Conservation (phyloP, 2,888 invertebrate genomes). For the Hecatera dysodea region DNA sequence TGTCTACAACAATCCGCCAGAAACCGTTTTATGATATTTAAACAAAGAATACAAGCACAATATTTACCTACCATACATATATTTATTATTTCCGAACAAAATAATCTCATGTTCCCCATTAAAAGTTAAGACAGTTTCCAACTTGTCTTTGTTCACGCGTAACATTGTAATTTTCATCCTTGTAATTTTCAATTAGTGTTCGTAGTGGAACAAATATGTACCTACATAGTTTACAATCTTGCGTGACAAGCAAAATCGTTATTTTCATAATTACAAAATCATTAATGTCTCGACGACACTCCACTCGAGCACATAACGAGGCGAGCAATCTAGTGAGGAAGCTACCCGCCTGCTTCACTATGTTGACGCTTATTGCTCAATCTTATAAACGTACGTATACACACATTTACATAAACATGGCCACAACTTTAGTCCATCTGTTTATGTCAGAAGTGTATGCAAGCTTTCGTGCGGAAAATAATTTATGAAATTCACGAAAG, state of each 20-base stretch:
- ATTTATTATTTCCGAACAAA: conserved; percentile 24
- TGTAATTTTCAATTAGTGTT: conserved; percentile 65
- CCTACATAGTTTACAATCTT: conserved; percentile 66
- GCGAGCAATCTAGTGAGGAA: conserved; percentile 61
- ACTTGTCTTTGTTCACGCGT: conserved; percentile 49
- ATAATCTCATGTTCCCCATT: conserved; percentile 28
- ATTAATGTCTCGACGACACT: conserved; percentile 69
- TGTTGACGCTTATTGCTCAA: conserved; percentile 59
- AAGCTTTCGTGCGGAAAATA: conserved; percentile 58
- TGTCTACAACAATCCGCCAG: not conserved
- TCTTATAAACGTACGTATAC: conserved; percentile 14
- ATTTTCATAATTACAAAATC: conserved; percentile 71
- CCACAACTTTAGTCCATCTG: conserved; percentile 56
- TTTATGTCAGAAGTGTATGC: conserved; percentile 59
- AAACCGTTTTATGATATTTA: conserved; percentile 11
- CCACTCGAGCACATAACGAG: conserved; percentile 60
- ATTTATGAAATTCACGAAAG: conserved; percentile 58
- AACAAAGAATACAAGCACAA: conserved; percentile 18
- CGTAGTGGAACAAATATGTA: conserved; percentile 63
- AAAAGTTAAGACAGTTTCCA: conserved; percentile 19
- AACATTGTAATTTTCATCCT: conserved; percentile 61
- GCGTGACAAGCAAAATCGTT: conserved; percentile 66
- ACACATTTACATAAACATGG: conserved; percentile 45
- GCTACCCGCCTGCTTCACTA: conserved; percentile 42
- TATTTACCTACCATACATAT: not conserved